Conservation (phyloP, 2,113 vertebrate species). For the Nestor notabilis region DNA sequence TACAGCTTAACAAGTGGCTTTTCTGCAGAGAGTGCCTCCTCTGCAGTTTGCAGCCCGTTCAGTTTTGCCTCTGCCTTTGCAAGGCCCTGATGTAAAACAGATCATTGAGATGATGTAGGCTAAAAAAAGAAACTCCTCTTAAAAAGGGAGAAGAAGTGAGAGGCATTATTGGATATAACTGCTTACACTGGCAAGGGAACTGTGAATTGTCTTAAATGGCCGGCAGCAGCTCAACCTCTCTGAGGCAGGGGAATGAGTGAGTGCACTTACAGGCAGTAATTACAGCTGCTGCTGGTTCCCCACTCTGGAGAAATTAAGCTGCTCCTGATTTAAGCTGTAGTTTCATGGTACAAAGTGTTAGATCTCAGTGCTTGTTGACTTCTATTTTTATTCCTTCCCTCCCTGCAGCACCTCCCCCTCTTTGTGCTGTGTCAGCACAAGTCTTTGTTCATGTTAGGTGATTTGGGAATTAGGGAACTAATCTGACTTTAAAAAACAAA, state of each 20-base stretch:
- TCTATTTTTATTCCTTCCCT: neutral
- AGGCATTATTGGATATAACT: neutral
- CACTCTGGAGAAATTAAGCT: slow-evolving; percentile 59
- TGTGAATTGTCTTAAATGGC: slow-evolving; percentile 46
- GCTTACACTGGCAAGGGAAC: slow-evolving; percentile 16
- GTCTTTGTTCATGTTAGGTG: neutral
- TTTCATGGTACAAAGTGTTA: neutral
- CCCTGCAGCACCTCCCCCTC: neutral
- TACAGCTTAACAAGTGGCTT: neutral
- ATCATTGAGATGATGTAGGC: neutral
- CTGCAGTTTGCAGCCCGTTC: neutral
- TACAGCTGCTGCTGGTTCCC: slow-evolving; percentile 46
- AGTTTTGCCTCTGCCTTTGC: neutral
- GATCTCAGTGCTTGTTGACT: slow-evolving; percentile 2
- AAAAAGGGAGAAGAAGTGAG: neutral
- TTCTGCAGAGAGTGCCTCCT: neutral
- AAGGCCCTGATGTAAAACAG: neutral
- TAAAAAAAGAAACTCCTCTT: neutral
- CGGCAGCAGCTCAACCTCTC: slow-evolving; percentile 1
- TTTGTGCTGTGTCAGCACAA: slow-evolving; percentile 8
- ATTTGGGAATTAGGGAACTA: neutral
- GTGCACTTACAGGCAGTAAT: slow-evolving; percentile 38
- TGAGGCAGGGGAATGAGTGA: neutral
- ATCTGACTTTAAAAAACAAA: neutral
- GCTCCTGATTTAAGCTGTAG: slow-evolving; percentile 15